Percentiles rank a stretch among this genome's conserved stretches.
Conservation (phyloP, 2,797 vertebrate species). For the Phataginus tricuspis region DNA sequence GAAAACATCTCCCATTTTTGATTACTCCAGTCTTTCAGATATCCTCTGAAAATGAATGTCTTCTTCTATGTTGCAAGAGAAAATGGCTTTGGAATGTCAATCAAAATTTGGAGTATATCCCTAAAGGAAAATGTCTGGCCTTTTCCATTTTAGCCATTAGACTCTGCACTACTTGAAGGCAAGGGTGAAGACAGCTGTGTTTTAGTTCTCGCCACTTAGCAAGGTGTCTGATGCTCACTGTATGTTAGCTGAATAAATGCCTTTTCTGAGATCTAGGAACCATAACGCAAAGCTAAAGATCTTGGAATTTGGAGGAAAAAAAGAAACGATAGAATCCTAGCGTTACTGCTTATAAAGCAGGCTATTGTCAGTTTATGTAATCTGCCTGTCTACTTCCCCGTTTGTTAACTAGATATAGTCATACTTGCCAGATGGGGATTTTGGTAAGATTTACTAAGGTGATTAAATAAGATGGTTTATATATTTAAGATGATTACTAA, state of each 20-base stretch:
- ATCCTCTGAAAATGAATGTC: background rate
- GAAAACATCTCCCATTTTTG: background rate
- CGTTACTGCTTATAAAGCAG: background rate
- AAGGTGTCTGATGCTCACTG: background rate
- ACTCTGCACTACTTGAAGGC: background rate
- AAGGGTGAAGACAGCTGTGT: background rate
- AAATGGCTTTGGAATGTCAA: background rate
- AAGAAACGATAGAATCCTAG: background rate
- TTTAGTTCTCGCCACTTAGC: background rate
- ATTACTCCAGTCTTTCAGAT: background rate
- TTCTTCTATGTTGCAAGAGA: background rate
- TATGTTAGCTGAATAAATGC: background rate
- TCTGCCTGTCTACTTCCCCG: background rate
- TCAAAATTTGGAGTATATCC: background rate
- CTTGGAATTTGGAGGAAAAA: background rate
- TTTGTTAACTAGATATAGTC: background rate
- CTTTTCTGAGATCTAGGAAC: background rate
- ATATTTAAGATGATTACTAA: background rate
- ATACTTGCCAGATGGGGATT: background rate
- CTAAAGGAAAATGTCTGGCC: background rate
- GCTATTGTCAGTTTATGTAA: background rate
- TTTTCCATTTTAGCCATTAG: background rate
- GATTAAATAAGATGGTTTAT: background rate
- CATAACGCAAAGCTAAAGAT: background rate
- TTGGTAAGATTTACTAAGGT: background rate